phyloP scores from a whole-genome alignment of 2,797 vertebrate genomes.

The Gephyroberyx darwinii region DNA sequence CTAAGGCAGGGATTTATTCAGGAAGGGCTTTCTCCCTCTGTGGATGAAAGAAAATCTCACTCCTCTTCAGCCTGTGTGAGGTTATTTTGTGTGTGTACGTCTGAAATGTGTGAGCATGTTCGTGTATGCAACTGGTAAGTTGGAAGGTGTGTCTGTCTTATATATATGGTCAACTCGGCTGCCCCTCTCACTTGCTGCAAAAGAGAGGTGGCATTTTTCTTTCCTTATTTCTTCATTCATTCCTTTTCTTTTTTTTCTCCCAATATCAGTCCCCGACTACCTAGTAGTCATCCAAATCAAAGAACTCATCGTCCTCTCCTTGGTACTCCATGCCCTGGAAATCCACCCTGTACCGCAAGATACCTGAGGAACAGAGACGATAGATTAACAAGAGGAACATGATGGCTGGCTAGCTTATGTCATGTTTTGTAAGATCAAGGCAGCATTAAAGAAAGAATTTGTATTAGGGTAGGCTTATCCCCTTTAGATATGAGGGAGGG shows the following conservation, averaged over 20 bases:
- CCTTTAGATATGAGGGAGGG: slow-evolving; percentile 3
- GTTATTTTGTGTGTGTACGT: slow-evolving; percentile 72
- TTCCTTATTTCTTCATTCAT: slow-evolving; percentile 83
- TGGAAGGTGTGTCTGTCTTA: slow-evolving; percentile 78
- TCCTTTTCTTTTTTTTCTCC: slow-evolving; percentile 82
- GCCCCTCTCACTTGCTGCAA: slow-evolving; percentile 83
- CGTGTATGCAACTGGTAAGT: slow-evolving; percentile 78
- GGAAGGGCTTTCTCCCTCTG: slow-evolving; percentile 80
- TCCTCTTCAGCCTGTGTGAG: slow-evolving; percentile 80
- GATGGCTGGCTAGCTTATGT: slow-evolving; percentile 13
- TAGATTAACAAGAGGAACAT: slow-evolving; percentile 13
- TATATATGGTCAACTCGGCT: slow-evolving; percentile 76
- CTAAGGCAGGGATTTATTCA: slow-evolving; percentile 85
- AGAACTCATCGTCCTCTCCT: slow-evolving; percentile 98
- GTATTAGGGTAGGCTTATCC: slow-evolving; percentile 21
- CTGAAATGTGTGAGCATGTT: slow-evolving; percentile 77
- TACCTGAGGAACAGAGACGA: slow-evolving; percentile 83
- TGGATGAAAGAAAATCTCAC: slow-evolving; percentile 80
- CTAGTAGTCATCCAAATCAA: slow-evolving; percentile 99
- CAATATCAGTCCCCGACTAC: slow-evolving; percentile 90
- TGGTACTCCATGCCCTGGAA: slow-evolving; percentile 99
- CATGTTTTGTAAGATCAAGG: slow-evolving; percentile 12
- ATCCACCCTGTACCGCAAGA: slow-evolving; percentile 99
- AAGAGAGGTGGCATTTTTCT: slow-evolving; percentile 82
- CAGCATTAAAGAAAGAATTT: slow-evolving; percentile 34